These are phyloP conservation scores for Nettapus auritus DNA, from an alignment of 2,113 vertebrate species.

Conservation along the genomic window DNA sequence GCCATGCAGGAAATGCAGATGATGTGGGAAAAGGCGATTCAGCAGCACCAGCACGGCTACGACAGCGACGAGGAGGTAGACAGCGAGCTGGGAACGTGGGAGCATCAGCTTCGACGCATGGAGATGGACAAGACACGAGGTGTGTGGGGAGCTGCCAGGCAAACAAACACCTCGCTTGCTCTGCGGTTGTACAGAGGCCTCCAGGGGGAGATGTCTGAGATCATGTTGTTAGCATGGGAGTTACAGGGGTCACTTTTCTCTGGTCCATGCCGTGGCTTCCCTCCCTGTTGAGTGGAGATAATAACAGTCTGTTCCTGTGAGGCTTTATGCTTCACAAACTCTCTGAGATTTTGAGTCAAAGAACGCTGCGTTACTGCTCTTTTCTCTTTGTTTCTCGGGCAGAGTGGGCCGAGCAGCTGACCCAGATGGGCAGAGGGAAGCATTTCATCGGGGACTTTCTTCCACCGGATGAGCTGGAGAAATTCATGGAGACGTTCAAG, in stretches of 20 bases:
- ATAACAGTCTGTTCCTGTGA: neutral
- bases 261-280: neutral
- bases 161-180: fast-evolving
- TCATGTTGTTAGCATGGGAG: neutral
- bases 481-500: constrained; percentile 99
- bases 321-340: neutral
- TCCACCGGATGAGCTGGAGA: constrained; percentile 95
- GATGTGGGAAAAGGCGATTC: constrained; percentile 93
- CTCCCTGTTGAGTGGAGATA: neutral
- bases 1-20: constrained; percentile 97
- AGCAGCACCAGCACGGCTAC: constrained; percentile 93
- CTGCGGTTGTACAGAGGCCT: neutral
- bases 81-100: constrained; percentile 90
- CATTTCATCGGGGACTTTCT: constrained; percentile 98
- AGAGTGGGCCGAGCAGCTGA: constrained; percentile 98
- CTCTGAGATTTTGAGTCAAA: no score
- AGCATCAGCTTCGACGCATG: constrained; percentile 94
- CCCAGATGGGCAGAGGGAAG: constrained; percentile 97
- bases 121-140: constrained; percentile 98
- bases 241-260: neutral
- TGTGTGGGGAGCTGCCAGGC: neutral
- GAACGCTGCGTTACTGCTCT: neutral
- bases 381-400: neutral
- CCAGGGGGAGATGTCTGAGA: neutral
- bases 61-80: constrained; percentile 98